These are phyloP conservation scores for Palythoa heliodiscus DNA, from an alignment of 92 coral and sea anemone species.

Conservation along the genomic window DNA sequence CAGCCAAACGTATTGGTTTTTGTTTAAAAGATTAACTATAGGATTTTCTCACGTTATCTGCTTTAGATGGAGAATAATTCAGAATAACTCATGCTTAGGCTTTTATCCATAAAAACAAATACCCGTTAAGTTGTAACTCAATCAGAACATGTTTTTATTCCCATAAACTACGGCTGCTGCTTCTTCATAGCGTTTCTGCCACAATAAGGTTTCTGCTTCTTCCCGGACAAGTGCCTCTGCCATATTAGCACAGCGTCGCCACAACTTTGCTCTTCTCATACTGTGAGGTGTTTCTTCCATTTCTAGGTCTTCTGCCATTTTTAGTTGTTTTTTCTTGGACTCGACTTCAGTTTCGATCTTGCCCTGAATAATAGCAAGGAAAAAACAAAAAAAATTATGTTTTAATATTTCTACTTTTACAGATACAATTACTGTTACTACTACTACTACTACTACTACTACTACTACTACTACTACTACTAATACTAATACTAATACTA, in stretches of 20 bases:
- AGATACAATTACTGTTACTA: background rate
- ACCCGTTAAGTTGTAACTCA: too few relatives aligned
- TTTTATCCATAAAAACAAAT: too few relatives aligned
- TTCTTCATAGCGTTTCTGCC: constrained; percentile 75
- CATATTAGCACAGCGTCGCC: constrained; percentile 98
- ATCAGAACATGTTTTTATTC: constrained; percentile 68
- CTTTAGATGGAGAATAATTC: too few relatives aligned
- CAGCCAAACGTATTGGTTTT: too few relatives aligned
- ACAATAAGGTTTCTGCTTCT: constrained; percentile 76
- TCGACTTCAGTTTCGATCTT: constrained; percentile 76
- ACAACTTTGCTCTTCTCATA: constrained; percentile 83
- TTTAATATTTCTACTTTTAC: background rate
- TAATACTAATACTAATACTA: too few relatives aligned
- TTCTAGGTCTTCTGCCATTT: constrained; percentile 82
- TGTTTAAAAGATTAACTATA: too few relatives aligned
- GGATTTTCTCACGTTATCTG: too few relatives aligned
- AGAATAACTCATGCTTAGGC: too few relatives aligned
- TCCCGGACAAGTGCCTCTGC: constrained; percentile 92
- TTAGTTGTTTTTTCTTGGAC: constrained; percentile 70
- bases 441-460: too few relatives aligned
- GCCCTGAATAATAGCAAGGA: constrained; percentile 39
- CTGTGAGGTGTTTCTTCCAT: constrained; percentile 55
- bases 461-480: too few relatives aligned
- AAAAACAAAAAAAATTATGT: background rate
- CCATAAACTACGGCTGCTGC: constrained; percentile 78